Evolutionary conservation across 2,888 invertebrate species (phyloP).

Genomic region (Blomia tropicalis): DNA sequence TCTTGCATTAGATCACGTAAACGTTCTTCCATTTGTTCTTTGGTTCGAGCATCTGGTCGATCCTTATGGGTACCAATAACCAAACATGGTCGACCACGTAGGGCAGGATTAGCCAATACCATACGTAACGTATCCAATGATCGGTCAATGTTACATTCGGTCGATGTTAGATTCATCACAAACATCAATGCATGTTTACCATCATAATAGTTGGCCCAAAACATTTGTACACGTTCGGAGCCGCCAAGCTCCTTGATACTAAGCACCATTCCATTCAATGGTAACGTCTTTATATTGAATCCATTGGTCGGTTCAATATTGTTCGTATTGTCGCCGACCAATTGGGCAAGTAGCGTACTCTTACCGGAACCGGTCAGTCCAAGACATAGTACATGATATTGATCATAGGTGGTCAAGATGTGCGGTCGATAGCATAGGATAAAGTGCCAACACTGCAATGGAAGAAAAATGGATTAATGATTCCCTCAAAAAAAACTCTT

Average conservation of each 20-base stretch:
- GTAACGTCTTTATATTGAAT: conserved; percentile 31
- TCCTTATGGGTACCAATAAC: conserved; percentile 29
- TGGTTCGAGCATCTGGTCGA: conserved; percentile 13
- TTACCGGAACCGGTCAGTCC: conserved; percentile 30
- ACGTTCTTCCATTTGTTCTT: conserved; percentile 25
- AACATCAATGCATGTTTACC: conserved; percentile 30
- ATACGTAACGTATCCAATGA: conserved; percentile 26
- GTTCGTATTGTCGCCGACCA: conserved; percentile 28
- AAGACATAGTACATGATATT: conserved; percentile 30
- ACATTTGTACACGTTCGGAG: conserved; percentile 27
- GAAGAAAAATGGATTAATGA: neutral
- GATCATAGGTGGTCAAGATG: conserved; percentile 28
- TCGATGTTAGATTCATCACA: conserved; percentile 28
- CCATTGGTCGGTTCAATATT: conserved; percentile 30
- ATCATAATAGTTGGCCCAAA: conserved; percentile 30
- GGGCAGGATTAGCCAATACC: conserved; percentile 24
- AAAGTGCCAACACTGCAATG: conserved; percentile 30
- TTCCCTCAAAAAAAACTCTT: neutral
- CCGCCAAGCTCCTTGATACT: conserved; percentile 31
- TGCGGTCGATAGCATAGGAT: conserved; percentile 29
- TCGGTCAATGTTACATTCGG: conserved; percentile 25
- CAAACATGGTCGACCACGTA: conserved; percentile 29
- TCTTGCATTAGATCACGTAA: conserved; percentile 27
- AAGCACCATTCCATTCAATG: conserved; percentile 29
- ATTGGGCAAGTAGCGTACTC: conserved; percentile 29